Evolutionary conservation across 2,888 invertebrate genomes (phyloP).

Genomic region (Lepidochrysops patricia): DNA sequence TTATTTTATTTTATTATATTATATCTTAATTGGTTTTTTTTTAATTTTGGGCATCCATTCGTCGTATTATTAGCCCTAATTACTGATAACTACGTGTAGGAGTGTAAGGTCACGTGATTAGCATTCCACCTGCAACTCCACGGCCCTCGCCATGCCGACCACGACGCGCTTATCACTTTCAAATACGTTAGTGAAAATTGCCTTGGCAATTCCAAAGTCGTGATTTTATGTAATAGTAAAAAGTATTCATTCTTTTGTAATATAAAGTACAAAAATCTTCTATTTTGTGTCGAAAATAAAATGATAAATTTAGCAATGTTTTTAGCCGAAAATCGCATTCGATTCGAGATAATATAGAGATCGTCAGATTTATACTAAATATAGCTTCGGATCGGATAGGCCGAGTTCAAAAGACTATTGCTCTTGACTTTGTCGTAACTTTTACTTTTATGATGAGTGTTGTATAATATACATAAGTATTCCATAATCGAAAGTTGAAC

Average conservation of each 20-base stretch:
- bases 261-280: too few relatives aligned
- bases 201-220: slow-evolving; percentile 23
- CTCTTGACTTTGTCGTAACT: slow-evolving; percentile 9
- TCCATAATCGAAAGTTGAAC: slow-evolving; percentile 60
- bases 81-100: not conserved
- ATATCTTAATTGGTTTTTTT: too few relatives aligned
- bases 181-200: slow-evolving; percentile 48
- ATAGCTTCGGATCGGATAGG: too few relatives aligned
- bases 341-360: too few relatives aligned
- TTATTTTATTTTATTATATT: too few relatives aligned
- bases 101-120: slow-evolving; percentile 45
- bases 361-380: too few relatives aligned
- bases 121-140: slow-evolving; percentile 43
- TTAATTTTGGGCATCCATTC: not conserved
- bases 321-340: too few relatives aligned
- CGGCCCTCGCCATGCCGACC: slow-evolving; percentile 40
- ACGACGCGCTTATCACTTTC: slow-evolving; percentile 61
- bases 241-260: too few relatives aligned
- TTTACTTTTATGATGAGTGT: slow-evolving; percentile 1
- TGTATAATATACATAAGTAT: slow-evolving; percentile 23
- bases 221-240: not conserved
- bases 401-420: not conserved
- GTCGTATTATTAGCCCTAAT: too few relatives aligned
- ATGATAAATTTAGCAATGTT: too few relatives aligned
- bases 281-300: not conserved